A percentile compares a stretch with the other conserved stretches of the same genome.
These are phyloP conservation scores for Thaumatotibia leucotreta DNA, from an alignment of 1,140 invertebrate species.

Conservation along the genomic window DNA sequence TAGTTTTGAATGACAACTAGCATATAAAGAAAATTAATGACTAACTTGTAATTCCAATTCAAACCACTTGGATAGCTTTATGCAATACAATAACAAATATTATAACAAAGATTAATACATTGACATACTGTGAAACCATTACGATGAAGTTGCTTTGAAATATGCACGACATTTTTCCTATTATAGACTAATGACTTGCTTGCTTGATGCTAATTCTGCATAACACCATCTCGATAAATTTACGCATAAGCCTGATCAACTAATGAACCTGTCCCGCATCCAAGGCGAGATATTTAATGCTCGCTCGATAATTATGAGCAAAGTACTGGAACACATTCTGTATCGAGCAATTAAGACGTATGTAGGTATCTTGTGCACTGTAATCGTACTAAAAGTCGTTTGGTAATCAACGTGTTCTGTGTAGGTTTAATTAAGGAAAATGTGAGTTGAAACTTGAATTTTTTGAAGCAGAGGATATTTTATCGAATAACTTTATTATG, in stretches of 20 bases:
- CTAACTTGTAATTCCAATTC: not conserved
- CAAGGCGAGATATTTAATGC: constrained; percentile 8
- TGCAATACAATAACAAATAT: not conserved
- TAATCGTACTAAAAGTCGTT: not conserved
- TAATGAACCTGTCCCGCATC: constrained; percentile 7
- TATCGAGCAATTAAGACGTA: constrained; percentile 45
- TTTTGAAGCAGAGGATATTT: too few relatives aligned
- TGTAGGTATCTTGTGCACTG: not conserved
- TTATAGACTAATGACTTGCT: too few relatives aligned
- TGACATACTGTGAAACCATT: too few relatives aligned
- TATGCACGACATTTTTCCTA: too few relatives aligned
- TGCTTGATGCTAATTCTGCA: too few relatives aligned
- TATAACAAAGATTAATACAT: not conserved
- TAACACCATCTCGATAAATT: not conserved
- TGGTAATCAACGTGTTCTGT: too few relatives aligned
- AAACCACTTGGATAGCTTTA: not conserved
- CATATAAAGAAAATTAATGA: not conserved
- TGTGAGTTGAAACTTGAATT: too few relatives aligned
- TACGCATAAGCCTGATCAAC: constrained; percentile 1
- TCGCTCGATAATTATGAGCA: not conserved
- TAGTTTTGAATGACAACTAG: not conserved
- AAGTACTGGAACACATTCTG: constrained; percentile 15
- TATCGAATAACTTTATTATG: too few relatives aligned
- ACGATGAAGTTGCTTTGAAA: too few relatives aligned
- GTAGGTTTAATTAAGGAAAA: too few relatives aligned